Evolutionary conservation across 1,140 invertebrate genomes (phyloP), one percentile per base, ranked within the genome.

Genomic region (Drosophila orosa): DNA sequence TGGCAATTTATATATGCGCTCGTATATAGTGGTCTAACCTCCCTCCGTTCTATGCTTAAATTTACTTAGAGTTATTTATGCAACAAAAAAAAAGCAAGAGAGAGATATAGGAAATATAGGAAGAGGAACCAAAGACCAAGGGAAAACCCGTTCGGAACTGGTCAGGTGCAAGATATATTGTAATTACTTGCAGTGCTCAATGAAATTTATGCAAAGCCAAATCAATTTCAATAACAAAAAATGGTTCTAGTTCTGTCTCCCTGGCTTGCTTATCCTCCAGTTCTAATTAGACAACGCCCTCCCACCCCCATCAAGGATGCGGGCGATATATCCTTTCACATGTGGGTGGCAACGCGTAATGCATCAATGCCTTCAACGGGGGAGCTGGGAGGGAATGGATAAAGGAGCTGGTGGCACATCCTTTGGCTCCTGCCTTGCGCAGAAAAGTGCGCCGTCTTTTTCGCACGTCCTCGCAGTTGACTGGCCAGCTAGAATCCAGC

Each of bases 31-130:
- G 55, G 48, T 40, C 27, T 52, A 22, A 37, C 40, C 50, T 9
- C 44, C 59, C 44, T 75, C 33, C 75, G 66, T 10, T 24, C 50
- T 54, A n/a, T 79, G 65, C 76, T 78, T 73, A 83, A 89, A 89
- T 89, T 89, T 89, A 89, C 85, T 84, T 89, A 80, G 68, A 89
- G 84, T 90, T 89, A 89, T 89, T 89, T 89, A 89, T 89, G 84
- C 84, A 83, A 80, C 10, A 47, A 59, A 56, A 44, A 69, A 52
- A 54, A 58, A 15, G 19, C 33, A 5, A 33, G 25, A 39, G 44
- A n/a, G 19, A 59, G 15, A 35, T 13, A 9, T 12, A 15, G 40
- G 27, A 39, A 59, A 76, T 33, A 57, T 55, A 52, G 19, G 13
- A 29, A 59, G 13, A 45, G 27, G 35, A 48, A 47, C 9, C 19